Evolutionary conservation across 2,797 vertebrate species (phyloP), one percentile per base, ranked within the genome.

Genomic region (Chaunax sp.): DNA sequence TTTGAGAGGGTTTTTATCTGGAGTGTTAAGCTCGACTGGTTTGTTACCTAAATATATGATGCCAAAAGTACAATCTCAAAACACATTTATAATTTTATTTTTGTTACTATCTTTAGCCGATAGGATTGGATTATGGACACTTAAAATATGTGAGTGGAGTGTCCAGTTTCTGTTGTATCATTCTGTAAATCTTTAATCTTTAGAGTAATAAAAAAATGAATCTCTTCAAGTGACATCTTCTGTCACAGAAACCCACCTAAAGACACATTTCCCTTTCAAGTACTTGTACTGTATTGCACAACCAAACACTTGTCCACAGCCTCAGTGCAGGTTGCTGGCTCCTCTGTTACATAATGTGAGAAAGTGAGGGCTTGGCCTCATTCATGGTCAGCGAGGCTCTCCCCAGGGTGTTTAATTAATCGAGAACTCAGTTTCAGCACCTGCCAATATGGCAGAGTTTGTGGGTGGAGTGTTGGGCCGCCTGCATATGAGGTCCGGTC

Each of bases 381-480:
- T 77, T 67, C 46, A 60, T 54, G 71, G 52, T 64, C 66, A 69
- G 46, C 4, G 0, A 30, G 30, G 16, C 33, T 63, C 44, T 80
- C 78, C 84, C 69, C 35, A 28, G 76, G 70, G 77, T 75, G 70
- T 75, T 84, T 65, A 41, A 84, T 89, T 71, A 72, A 87, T 92
- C 81, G 83, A 71, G 54, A 83, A 79, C 83, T 86, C 81, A 60
- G 69, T 78, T 82, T 79, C 46, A 22, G 62, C 77, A 85, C 65
- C 80, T 89, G 90, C 75, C 91, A 87, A 89, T 87, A 87, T 20
- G 75, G 68, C 70, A 46, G 68, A 78, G 77, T 79, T 60, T 70
- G 82, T 82, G 74, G 77, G 84, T 72, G 86, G 82, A 84, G 65
- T 20, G 78, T 65, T 64, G 78, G 64, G 67, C 50, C 6, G 66